Percentiles rank a stretch among this genome's conserved stretches.
phyloP scores from a whole-genome alignment of 2,113 vertebrate genomes.

The Condylura cristata region DNA sequence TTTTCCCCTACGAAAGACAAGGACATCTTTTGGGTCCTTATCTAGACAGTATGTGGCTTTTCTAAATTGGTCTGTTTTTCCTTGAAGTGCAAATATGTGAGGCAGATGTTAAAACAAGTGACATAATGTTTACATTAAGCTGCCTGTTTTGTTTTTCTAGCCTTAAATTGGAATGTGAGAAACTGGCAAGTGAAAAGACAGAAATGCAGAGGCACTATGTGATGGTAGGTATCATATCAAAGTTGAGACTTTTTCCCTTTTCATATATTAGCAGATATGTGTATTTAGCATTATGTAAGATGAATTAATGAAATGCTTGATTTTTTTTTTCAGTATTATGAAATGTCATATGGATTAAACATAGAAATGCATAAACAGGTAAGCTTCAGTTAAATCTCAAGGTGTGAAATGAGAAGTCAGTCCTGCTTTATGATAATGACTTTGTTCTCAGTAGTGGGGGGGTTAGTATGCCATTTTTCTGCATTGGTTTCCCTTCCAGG shows the following conservation, averaged over 20 bases:
- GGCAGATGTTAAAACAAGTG: constrained; percentile 82
- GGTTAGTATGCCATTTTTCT: neutral
- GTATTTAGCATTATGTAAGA: neutral
- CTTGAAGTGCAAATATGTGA: constrained; percentile 81
- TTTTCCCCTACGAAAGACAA: constrained; percentile 41
- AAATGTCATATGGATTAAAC: constrained; percentile 94
- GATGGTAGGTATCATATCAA: constrained; percentile 91
- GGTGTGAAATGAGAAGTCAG: constrained; percentile 14
- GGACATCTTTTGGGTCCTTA: constrained; percentile 67
- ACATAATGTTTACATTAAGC: constrained; percentile 82
- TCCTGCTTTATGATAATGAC: neutral
- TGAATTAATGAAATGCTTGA: constrained; percentile 52
- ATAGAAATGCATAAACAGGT: constrained; percentile 95
- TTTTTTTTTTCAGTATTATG: constrained; percentile 89
- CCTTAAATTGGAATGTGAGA: constrained; percentile 98
- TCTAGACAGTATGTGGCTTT: constrained; percentile 61
- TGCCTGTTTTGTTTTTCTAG: constrained; percentile 87
- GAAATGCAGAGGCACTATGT: constrained; percentile 99
- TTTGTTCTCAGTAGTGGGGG: neutral
- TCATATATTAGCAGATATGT: neutral
- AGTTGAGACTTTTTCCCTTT: constrained; percentile 33
- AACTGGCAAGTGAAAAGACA: constrained; percentile 97
- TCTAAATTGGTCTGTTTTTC: constrained; percentile 70
- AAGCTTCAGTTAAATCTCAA: constrained; percentile 81
- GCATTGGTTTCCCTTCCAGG: neutral